phyloP scores from a whole-genome alignment of 2,797 vertebrate species.

The Smutsia temminckii region DNA sequence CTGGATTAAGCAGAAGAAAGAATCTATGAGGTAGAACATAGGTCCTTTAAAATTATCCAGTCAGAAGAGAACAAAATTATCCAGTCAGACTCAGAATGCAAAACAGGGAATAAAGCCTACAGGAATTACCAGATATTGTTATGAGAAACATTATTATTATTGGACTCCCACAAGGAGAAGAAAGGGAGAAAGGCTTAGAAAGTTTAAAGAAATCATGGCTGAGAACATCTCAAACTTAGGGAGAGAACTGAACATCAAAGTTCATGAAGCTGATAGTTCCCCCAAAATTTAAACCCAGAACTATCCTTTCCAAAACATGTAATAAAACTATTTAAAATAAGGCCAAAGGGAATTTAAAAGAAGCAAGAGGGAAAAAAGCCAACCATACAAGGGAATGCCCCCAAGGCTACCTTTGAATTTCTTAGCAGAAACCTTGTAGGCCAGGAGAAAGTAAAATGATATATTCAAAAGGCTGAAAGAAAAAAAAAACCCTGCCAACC shows the following conservation, averaged over 20 bases:
- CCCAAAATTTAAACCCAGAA: not conserved
- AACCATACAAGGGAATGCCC: not conserved
- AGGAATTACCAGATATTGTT: not conserved
- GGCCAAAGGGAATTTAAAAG: not conserved
- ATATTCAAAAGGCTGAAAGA: not conserved
- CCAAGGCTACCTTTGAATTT: not conserved
- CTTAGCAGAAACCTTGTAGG: not conserved
- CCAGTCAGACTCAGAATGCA: not conserved
- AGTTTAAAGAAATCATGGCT: not conserved
- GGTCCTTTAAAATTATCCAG: not conserved
- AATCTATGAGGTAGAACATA: not conserved
- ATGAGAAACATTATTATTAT: not conserved
- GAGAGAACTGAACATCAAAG: not conserved
- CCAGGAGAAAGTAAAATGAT: not conserved
- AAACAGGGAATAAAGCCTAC: not conserved
- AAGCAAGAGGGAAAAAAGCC: not conserved
- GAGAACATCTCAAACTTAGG: not conserved
- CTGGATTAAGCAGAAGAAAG: not conserved
- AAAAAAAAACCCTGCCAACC: not conserved
- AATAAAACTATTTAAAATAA: not conserved
- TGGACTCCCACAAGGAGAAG: not conserved
- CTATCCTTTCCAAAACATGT: not conserved
- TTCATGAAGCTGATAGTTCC: not conserved
- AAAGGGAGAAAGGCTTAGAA: not conserved
- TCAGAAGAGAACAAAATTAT: not conserved